Evolutionary conservation across 1,140 invertebrate species (phyloP), one percentile per base, ranked within the genome.

Genomic region (Piezodorus guildinii): DNA sequence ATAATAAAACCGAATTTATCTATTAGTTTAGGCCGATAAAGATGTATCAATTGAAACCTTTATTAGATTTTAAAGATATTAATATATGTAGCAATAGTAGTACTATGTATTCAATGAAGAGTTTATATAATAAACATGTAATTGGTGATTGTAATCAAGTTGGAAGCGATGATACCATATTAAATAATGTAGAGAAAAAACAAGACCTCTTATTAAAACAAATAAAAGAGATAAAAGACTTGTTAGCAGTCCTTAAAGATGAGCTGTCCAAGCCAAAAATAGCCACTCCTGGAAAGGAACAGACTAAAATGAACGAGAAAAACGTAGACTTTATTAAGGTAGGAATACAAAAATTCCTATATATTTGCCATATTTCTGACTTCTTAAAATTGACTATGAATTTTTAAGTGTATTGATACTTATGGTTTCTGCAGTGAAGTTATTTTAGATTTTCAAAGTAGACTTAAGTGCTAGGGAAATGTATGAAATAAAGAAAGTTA

Each of bases 1-100:
- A 10, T 10, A 39, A 10, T 10, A 39, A 39, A 6, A 39, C 3
- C 3, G 1, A 39, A 39, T 1, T 10, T 39, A 5, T 39, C 6
- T 10, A 39, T 4, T 8, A 39, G 6, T 39, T 10, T 39, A 39
- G 12, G 34, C 12, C 12, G 3, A 39, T 10, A 39, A 39, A 39
- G 6, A 70, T 70, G 67, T 70, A 70, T 25, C 64, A 64, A 30
- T 56, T 70, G 44, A 69, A 69, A 54, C 67, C 70, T 10, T 21
- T 69, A 5, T 62, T 68, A 64, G 19, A 62, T 15, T 27, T 69
- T 4, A 60, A 64, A 19, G 19, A 52, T 30, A n/a, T n/a, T n/a
- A 19, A 45, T 10, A 15, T 69, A 23, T 21, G 67, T 14, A 54
- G 52, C 10, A 69, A 68, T 3, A 59, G 25, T 51, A 39, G 25